Evolutionary conservation across 2,797 vertebrate species (phyloP).

Genomic region (Myotis vivesi): DNA sequence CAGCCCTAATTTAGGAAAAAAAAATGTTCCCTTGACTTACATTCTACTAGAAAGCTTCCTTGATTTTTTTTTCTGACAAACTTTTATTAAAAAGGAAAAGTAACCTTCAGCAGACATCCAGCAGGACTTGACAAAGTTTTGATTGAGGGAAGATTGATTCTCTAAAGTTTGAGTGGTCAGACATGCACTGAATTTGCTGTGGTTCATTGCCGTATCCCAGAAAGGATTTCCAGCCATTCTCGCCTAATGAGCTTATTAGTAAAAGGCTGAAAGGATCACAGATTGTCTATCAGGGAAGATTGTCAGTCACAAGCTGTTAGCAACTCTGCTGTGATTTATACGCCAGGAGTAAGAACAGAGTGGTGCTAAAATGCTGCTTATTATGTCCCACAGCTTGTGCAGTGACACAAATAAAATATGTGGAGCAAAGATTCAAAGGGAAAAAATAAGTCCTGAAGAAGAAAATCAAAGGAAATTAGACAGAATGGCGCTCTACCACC

Average conservation of each 20-base stretch:
- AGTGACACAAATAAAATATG: constrained; percentile 76
- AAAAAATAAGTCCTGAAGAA: constrained; percentile 71
- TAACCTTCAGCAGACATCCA: constrained; percentile 85
- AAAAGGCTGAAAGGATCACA: constrained; percentile 87
- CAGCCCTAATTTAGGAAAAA: background rate
- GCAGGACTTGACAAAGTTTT: constrained; percentile 84
- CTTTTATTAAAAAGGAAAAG: background rate
- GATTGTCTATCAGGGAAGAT: constrained; percentile 85
- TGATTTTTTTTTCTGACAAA: constrained; percentile 63
- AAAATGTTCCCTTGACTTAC: constrained; percentile 54
- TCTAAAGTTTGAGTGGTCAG: constrained; percentile 84
- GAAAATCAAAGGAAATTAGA: constrained; percentile 78
- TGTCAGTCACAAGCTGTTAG: constrained; percentile 86
- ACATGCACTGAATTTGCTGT: constrained; percentile 85
- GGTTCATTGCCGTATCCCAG: constrained; percentile 83
- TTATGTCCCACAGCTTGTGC: constrained; percentile 72
- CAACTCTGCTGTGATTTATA: constrained; percentile 83
- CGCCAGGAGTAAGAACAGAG: constrained; percentile 72
- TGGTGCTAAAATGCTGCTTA: constrained; percentile 71
- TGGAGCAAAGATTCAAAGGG: constrained; percentile 64
- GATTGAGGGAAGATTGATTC: constrained; percentile 88
- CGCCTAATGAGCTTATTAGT: constrained; percentile 88
- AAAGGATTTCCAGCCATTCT: constrained; percentile 82
- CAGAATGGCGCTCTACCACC: constrained; percentile 51
- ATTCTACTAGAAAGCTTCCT: constrained; percentile 58